Evolutionary conservation across 2,888 invertebrate species (phyloP), one percentile per base, ranked within the genome.

Genomic region (Thelaira solivaga): DNA sequence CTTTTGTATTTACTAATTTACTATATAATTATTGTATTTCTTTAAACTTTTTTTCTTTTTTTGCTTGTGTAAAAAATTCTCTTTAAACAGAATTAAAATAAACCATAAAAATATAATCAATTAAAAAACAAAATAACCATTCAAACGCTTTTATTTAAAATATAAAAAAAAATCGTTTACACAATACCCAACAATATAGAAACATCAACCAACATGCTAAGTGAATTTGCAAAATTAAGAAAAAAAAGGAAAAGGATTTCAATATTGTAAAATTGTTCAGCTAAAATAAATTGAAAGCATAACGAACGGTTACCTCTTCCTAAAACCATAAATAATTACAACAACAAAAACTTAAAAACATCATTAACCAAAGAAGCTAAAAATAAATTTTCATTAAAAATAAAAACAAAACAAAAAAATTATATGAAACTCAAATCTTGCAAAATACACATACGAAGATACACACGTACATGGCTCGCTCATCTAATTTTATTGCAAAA

Each of bases 71-170:
- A 43, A 36, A 13, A 6, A 45, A 57, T 36, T 41, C 29, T 4
- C 45, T 67, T 53, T 68, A 61, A 62, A 62, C 31, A 75, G 74
- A 61, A 75, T 47, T 75, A 64, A 72, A 62, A 8, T 49, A 29
- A 43, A 31, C 29, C 18, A 22, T 20, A 34, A 20, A 18, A 11
- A 55, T 34, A 26, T 41, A 36, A 20, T 34, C 24, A 49, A 18
- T 45, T 47, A 61, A 53, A 29, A 39, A 53, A 59, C 8, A 59
- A 45, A 53, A 18, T 31, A 57, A 68, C 69, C 47, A 16, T 47
- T 53, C 1, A 41, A 74, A 61, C 36, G 61, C 59, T 78, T 57
- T 41, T 39, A 51, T 41, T 43, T n/a, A n/a, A n/a, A n/a, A n/a
- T n/a, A n/a, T n/a, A n/a, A 67, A 41, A 65, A 61, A 65, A 55